A percentile compares a stretch with the other conserved stretches of the same genome.
Conservation (phyloP, 2,888 invertebrate genomes). For the Cylindroiulus punctatus region DNA sequence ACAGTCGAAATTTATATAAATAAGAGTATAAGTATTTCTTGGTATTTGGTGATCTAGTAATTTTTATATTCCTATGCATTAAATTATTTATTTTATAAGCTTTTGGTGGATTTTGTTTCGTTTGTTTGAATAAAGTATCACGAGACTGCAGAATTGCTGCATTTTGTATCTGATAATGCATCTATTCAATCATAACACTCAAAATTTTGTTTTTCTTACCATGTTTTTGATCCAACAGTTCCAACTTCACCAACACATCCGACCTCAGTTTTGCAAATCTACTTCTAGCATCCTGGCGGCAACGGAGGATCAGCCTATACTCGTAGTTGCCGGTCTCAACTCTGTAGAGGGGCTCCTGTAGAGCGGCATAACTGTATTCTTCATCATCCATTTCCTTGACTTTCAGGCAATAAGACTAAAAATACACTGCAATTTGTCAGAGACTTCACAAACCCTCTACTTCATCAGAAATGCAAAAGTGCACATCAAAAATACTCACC, state of each 20-base stretch:
- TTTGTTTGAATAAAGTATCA: too few relatives aligned
- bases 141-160: too few relatives aligned
- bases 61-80: too few relatives aligned
- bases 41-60: background rate
- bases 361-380: slow-evolving; percentile 88
- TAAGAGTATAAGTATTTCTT: background rate
- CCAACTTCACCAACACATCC: slow-evolving; percentile 90
- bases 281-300: slow-evolving; percentile 91
- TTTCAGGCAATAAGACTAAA: slow-evolving; percentile 92
- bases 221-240: slow-evolving; percentile 96
- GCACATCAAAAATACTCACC: slow-evolving; percentile 62
- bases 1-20: too few relatives aligned
- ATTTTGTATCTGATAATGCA: too few relatives aligned
- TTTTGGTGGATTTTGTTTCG: too few relatives aligned
- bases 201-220: too few relatives aligned
- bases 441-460: background rate
- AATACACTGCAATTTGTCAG: slow-evolving; percentile 40
- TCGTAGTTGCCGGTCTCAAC: slow-evolving; percentile 99
- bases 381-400: slow-evolving; percentile 99
- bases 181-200: too few relatives aligned
- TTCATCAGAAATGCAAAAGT: background rate
- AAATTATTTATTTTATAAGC: too few relatives aligned
- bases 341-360: slow-evolving; percentile 95
- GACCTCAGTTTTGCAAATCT: slow-evolving; percentile 81
- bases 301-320: slow-evolving; percentile 92